Evolutionary conservation across 2,797 vertebrate genomes (phyloP), one percentile per base, ranked within the genome.

Genomic region (Onychomys leucogaster): DNA sequence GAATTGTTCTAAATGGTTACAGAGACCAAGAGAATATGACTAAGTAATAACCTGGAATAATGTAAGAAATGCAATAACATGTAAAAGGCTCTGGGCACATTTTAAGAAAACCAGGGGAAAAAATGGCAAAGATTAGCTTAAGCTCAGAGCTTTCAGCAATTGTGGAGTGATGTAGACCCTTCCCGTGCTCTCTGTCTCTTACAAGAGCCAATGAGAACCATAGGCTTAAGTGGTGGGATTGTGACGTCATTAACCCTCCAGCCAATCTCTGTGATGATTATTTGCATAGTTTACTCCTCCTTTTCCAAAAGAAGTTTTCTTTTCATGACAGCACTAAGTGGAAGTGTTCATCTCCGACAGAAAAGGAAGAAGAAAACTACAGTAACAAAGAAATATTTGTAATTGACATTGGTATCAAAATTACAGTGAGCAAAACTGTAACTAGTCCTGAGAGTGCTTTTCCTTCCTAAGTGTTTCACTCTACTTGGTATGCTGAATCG

Each of bases 191-290:
- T 23, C 78, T 90, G 78, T 17, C 71, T 95, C 81, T 96, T 77
- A 34, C 55, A 87, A 87, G 1, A 97, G 90, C 96, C 97, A 97
- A 90, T 97, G 91, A 93, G 65, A 94, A 93, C 3, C 43, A 25
- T 55, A 65, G 76, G n/a, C 13, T 97, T 89, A 71, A 91, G 95
- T 96, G 96, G 95, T 96, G 93, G 95, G 95, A 97, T 93, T 94
- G 80, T 97, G 98, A 97, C 75, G 25, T 96, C 93, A 97, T 67
- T 83, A 77, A 21, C 32, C 52, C 37, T 32, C 59, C 23, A 89
- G 85, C 87, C 96, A 98, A 96, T 97, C 96, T 89, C 17, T 34
- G 17, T 17, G 55, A 43, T 0, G 78, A 27, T 86, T 76, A 97
- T 97, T 96, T 97, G 89, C 88, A 96, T 97, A 91, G 91, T 80